phyloP scores from a whole-genome alignment of 2,888 invertebrate species.

The Camponotus fellah region DNA sequence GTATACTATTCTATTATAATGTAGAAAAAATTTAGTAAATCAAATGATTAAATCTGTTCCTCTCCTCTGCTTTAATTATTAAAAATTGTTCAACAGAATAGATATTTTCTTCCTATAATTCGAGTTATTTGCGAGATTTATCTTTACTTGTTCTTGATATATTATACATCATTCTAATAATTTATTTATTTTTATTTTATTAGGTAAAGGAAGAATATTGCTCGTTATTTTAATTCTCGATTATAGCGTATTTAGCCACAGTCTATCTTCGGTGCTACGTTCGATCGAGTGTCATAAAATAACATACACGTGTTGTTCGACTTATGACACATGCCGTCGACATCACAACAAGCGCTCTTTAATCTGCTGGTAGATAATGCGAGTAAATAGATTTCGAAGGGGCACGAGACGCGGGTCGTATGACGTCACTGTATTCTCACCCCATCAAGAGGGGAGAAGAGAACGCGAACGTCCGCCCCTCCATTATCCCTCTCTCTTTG shows the following conservation, averaged over 20 bases:
- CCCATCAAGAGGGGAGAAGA: not conserved
- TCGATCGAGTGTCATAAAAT: not conserved
- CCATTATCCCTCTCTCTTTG: slow-evolving; percentile 30
- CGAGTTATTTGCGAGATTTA: not conserved
- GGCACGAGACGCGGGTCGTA: not conserved
- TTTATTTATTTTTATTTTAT: not conserved
- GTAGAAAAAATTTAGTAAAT: not conserved
- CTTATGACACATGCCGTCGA: not conserved
- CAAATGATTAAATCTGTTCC: no score
- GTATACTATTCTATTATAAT: not conserved
- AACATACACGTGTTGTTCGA: not conserved
- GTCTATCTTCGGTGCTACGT: not conserved
- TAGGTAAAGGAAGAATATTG: not conserved
- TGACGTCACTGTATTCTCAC: slow-evolving; percentile 54
- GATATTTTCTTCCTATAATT: not conserved
- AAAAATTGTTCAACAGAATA: not conserved
- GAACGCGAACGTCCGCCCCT: slow-evolving; percentile 6
- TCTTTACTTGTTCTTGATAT: not conserved
- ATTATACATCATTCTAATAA: not conserved
- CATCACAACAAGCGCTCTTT: slow-evolving; percentile 6
- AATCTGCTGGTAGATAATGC: slow-evolving; percentile 18
- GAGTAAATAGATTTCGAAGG: slow-evolving; percentile 11
- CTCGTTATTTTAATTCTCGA: not conserved
- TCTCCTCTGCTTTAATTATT: not conserved
- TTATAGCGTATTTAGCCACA: not conserved